phyloP scores from a whole-genome alignment of 2,113 vertebrate genomes.

The Galbula dea region DNA sequence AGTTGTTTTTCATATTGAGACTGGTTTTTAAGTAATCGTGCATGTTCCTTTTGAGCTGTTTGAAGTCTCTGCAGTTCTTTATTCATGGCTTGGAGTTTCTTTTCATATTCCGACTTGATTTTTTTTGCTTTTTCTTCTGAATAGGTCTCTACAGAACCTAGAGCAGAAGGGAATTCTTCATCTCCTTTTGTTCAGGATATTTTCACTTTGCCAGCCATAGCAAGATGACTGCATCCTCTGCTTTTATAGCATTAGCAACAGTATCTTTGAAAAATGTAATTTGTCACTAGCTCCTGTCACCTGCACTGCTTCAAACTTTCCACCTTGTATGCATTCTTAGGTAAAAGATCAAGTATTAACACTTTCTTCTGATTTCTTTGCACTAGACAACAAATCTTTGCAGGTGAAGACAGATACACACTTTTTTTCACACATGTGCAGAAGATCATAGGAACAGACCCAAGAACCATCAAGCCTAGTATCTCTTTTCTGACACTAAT shows the following conservation, averaged over 20 bases:
- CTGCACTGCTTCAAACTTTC: background rate
- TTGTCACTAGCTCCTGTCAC: background rate
- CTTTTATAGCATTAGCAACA: background rate
- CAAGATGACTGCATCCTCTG: background rate
- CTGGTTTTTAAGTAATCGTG: slow-evolving; percentile 92
- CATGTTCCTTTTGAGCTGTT: slow-evolving; percentile 93
- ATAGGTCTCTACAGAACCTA: slow-evolving; percentile 90
- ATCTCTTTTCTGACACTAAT: background rate
- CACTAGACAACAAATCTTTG: background rate
- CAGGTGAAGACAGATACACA: background rate
- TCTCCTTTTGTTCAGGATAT: background rate
- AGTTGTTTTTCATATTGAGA: slow-evolving; percentile 97
- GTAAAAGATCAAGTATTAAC: background rate
- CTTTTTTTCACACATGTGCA: background rate
- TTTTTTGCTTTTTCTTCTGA: slow-evolving; percentile 97
- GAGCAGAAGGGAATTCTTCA: background rate
- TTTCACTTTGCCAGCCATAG: background rate
- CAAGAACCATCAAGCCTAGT: background rate
- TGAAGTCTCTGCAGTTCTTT: slow-evolving; percentile 95
- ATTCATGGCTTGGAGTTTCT: slow-evolving; percentile 94
- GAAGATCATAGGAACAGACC: background rate
- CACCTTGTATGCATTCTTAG: background rate
- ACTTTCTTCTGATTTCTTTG: background rate
- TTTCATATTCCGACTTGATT: slow-evolving; percentile 92
- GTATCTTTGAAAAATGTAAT: background rate